A percentile compares a stretch with the other conserved stretches of the same genome.
These are phyloP conservation scores for Amia ocellicauda DNA, from an alignment of 2,113 vertebrate genomes.

Conservation along the genomic window DNA sequence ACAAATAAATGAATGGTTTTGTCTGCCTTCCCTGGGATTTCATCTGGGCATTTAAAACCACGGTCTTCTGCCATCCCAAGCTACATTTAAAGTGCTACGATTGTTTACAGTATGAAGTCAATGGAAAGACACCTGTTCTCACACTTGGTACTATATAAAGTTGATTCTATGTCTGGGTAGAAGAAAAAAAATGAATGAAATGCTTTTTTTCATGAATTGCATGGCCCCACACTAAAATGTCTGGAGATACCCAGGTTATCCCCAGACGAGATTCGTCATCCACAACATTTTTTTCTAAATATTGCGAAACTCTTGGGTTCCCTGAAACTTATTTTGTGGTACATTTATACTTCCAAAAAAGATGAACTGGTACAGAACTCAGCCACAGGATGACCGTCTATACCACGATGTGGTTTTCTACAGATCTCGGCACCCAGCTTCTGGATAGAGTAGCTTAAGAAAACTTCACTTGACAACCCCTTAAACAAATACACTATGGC, in stretches of 20 bases:
- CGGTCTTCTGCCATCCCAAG: too few species aligned
- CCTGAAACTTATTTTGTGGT: conserved; percentile 57
- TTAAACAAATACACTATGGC: conserved; percentile 54
- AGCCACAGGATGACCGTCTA: conserved; percentile 51
- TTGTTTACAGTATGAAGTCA: too few species aligned
- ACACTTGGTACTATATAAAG: too few species aligned
- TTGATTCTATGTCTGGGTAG: too few species aligned
- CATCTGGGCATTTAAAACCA: too few species aligned
- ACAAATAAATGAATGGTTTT: too few species aligned
- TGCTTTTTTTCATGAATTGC: conserved; percentile 18
- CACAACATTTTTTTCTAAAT: conserved; percentile 34
- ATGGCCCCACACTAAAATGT: conserved; percentile 22
- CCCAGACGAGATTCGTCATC: conserved; percentile 33
- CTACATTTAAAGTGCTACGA: too few species aligned
- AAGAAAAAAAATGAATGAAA: too few species aligned
- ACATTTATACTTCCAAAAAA: conserved; percentile 54
- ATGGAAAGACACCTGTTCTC: too few species aligned
- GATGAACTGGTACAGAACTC: conserved; percentile 41
- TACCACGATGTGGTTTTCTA: conserved; percentile 54
- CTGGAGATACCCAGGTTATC: conserved; percentile 41
- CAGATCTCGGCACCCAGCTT: conserved; percentile 56
- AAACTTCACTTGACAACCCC: conserved; percentile 52
- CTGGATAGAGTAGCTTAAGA: conserved; percentile 44
- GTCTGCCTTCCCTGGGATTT: too few species aligned
- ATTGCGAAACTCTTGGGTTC: conserved; percentile 46